Base-by-base conservation (phyloP, 2,888 invertebrate species). In the Ichneumon xanthorius region DNA sequence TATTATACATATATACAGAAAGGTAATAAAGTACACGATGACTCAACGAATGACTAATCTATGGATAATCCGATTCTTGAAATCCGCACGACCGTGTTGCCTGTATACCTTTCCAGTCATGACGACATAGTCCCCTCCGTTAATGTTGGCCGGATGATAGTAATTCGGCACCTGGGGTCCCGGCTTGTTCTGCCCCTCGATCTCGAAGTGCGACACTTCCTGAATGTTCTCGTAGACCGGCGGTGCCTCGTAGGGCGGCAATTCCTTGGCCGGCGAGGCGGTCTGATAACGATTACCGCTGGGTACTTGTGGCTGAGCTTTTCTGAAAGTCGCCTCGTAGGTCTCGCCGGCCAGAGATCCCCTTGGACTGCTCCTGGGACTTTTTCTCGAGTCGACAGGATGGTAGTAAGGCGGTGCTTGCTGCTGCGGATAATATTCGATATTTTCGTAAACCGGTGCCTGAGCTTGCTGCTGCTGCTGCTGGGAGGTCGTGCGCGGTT, bases 241-340 rank as follows among this genome's bases (percentile, higher is more conserved):
- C 92, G 96, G 94, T 92, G 96, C 92, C 94, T 95, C 94, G 82
- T 95, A 95, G 0, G 95, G 95, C 0, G 95, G 95, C 40, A 94
- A 83, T 84, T 95, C 96, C 90, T 95, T 96, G 40, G 95, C 95
- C 53, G 95, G 95, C 30, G 95, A 94, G 68, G 95, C 93, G 67
- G 94, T 94, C 89, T 95, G 96, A 65, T 95, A 95, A 88, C 96
- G 94, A 86, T 93, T 94, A 87, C 95, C 95, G 26, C 96, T 95
- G 82, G 97, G 96, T 63, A 97, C 96, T 94, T 98, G 97, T 0
- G 98, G 97, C 92, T 97, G 97, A 9, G 97, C 97, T 92, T 97
- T 97, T 87, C 96, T 96, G 88, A 96, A 91, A 94, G 95, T 94
- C 94, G 95, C 92, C 94, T 94, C 94, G 73, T 92, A 94, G 0